Percentiles rank a stretch among this genome's conserved stretches.
These are phyloP conservation scores for Apis florea DNA, from an alignment of 1,140 invertebrate genomes.

Conservation along the genomic window DNA sequence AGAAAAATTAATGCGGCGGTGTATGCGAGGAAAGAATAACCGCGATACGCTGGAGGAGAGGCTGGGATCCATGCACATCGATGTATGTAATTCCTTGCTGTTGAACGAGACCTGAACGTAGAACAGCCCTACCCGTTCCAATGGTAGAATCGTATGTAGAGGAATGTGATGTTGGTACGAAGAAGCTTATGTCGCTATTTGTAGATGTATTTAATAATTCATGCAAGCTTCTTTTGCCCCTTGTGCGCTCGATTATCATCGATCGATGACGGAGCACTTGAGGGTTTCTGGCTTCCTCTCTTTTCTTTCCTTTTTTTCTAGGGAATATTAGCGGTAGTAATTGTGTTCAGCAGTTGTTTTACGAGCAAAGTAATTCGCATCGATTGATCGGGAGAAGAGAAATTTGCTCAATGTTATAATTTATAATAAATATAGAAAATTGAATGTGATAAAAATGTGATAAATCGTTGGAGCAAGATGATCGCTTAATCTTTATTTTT, in stretches of 20 bases:
- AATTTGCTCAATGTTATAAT: too few species aligned
- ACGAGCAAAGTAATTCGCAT: too few species aligned
- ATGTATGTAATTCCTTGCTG: background rate
- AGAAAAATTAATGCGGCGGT: slow-evolving; percentile 37
- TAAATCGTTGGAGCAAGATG: too few species aligned
- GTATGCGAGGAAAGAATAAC: background rate
- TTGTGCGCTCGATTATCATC: background rate
- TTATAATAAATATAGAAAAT: too few species aligned
- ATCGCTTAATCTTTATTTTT: too few species aligned
- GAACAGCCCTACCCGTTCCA: background rate
- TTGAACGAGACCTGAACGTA: background rate
- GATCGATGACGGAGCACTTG: background rate
- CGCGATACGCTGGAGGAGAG: background rate
- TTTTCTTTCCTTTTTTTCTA: too few species aligned
- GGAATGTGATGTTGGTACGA: background rate
- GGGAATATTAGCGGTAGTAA: too few species aligned
- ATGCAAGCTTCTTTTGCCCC: too few species aligned
- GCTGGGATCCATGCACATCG: background rate
- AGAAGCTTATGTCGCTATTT: background rate
- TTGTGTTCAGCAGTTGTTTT: too few species aligned
- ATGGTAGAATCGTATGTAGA: background rate
- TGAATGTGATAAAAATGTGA: too few species aligned
- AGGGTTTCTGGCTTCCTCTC: too few species aligned
- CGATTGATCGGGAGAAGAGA: too few species aligned
- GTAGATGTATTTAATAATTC: background rate